Percentiles rank a stretch among this genome's conserved stretches.
These are phyloP conservation scores for Neopelma chrysocephalum DNA, from an alignment of 2,797 vertebrate genomes.

Conservation along the genomic window DNA sequence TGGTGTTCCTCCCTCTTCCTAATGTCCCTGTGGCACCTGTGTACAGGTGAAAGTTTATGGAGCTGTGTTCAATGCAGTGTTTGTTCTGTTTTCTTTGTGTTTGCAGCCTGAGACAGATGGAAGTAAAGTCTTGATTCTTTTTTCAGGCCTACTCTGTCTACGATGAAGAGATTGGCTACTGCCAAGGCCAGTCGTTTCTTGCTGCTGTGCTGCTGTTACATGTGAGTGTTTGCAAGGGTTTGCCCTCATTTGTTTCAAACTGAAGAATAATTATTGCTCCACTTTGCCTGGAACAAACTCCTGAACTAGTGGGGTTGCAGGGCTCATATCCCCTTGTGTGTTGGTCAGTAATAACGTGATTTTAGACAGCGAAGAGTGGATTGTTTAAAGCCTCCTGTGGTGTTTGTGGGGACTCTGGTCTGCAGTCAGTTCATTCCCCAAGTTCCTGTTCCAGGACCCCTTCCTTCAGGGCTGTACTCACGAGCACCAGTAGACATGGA, in stretches of 20 bases:
- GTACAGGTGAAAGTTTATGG: background rate
- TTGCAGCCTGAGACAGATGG: background rate
- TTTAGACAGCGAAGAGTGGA: background rate
- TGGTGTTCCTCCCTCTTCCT: background rate
- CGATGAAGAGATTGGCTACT: constrained; percentile 99
- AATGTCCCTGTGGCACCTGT: background rate
- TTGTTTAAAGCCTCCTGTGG: background rate
- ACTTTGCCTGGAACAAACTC: background rate
- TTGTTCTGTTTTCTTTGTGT: background rate
- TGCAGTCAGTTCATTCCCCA: background rate
- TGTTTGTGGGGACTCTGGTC: background rate
- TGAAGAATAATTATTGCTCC: background rate
- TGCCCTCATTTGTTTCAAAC: background rate
- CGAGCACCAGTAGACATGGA: background rate
- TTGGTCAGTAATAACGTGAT: background rate
- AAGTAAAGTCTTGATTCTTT: background rate
- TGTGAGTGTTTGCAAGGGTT: constrained; percentile 83
- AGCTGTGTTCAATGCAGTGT: background rate
- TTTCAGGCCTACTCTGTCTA: constrained; percentile 96
- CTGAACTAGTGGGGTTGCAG: background rate
- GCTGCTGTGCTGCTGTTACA: constrained; percentile 96
- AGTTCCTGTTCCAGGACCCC: background rate
- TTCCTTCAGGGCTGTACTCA: background rate
- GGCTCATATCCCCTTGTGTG: rapidly evolving
- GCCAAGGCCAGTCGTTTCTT: constrained; percentile 97